Evolutionary conservation across 1,140 invertebrate species (phyloP).

Genomic region (Drosophila dunni): DNA sequence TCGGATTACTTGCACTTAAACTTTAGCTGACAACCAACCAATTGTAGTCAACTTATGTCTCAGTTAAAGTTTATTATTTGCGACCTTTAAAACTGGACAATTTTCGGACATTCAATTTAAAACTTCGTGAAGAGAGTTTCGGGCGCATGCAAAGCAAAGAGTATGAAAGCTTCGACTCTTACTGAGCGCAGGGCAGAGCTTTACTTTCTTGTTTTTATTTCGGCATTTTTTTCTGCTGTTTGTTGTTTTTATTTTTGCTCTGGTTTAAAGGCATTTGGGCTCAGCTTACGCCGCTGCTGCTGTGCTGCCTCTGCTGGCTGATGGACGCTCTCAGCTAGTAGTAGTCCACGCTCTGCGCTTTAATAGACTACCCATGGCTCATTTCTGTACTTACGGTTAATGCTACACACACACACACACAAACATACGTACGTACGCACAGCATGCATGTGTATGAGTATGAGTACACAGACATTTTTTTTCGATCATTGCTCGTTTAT

Average conservation of each 20-base stretch:
- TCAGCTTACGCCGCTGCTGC: slow-evolving; percentile 23
- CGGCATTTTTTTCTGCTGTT: slow-evolving; percentile 3
- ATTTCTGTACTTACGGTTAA: slow-evolving; percentile 45
- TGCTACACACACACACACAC: slow-evolving; percentile 15
- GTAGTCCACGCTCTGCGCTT: slow-evolving; percentile 41
- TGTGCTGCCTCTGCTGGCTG: neutral
- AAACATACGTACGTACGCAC: neutral
- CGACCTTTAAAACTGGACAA: slow-evolving; percentile 16
- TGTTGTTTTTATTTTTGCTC: slow-evolving; percentile 33
- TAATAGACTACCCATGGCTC: slow-evolving; percentile 46
- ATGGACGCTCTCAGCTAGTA: slow-evolving; percentile 32
- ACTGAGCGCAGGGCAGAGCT: slow-evolving; percentile 19
- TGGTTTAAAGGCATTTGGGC: slow-evolving; percentile 43
- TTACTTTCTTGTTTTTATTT: slow-evolving; percentile 38
- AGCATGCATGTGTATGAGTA: neutral
- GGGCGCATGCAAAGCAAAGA: slow-evolving; percentile 18
- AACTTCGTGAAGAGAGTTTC: slow-evolving; percentile 4
- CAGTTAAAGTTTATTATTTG: slow-evolving; percentile 5
- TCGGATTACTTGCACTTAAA: slow-evolving; percentile 41
- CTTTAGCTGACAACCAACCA: slow-evolving; percentile 13
- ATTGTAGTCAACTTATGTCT: slow-evolving; percentile 37
- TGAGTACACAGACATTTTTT: slow-evolving; percentile 48
- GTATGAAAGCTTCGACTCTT: slow-evolving; percentile 45
- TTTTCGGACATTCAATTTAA: neutral
- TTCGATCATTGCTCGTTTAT: slow-evolving; percentile 71